Conservation (phyloP, 2,888 invertebrate genomes). For the Encarsia formosa region DNA sequence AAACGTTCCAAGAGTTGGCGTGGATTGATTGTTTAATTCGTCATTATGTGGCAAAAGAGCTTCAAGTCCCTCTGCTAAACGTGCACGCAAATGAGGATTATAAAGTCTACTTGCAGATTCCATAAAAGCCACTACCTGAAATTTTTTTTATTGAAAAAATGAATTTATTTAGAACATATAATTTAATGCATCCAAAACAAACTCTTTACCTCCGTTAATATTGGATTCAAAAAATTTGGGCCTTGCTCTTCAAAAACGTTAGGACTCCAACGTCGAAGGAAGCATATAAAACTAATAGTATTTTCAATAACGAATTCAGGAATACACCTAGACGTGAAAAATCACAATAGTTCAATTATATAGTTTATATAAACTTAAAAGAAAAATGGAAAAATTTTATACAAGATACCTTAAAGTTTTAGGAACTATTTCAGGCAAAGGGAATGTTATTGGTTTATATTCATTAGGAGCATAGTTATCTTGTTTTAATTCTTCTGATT, state of each 20-base stretch:
- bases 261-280: constrained; percentile 64
- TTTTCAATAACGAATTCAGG: constrained; percentile 91
- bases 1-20: constrained; percentile 54
- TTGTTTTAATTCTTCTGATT: constrained; percentile 42
- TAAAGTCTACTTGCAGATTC: constrained; percentile 75
- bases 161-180: no score
- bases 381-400: background rate
- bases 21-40: constrained; percentile 50
- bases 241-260: constrained; percentile 65
- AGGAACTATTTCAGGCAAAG: constrained; percentile 62
- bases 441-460: constrained; percentile 59
- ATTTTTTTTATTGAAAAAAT: no score
- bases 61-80: constrained; percentile 84
- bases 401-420: constrained; percentile 63
- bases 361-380: background rate
- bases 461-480: constrained; percentile 61
- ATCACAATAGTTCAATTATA: constrained; percentile 7
- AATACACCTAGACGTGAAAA: constrained; percentile 61
- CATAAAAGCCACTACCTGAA: constrained; percentile 76
- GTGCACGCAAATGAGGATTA: constrained; percentile 90
- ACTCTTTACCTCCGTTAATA: constrained; percentile 61
- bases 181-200: no score
- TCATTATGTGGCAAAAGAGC: constrained; percentile 74
- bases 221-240: constrained; percentile 61
- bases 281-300: constrained; percentile 74